Evolutionary conservation across 2,888 invertebrate genomes (phyloP).

Genomic region (Drosophila neotestacea): DNA sequence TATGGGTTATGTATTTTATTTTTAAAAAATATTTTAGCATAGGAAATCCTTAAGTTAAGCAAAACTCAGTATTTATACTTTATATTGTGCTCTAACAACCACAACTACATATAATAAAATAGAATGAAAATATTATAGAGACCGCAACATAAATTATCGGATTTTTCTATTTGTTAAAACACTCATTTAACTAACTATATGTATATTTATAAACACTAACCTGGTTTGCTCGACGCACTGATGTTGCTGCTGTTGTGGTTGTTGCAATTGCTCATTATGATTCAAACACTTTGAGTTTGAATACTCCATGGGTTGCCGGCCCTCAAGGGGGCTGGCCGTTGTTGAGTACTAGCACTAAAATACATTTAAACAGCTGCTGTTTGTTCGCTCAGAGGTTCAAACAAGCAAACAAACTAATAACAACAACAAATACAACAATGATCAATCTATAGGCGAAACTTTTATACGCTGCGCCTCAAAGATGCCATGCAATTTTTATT

Average conservation of each 20-base stretch:
- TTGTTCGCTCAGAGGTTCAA: conserved; percentile 35
- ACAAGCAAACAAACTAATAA: background rate
- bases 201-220: conserved; percentile 68
- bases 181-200: too few relatives aligned
- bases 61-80: too few relatives aligned
- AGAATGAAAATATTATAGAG: too few relatives aligned
- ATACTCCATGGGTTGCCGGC: conserved; percentile 86
- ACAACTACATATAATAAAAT: too few relatives aligned
- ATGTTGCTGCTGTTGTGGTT: conserved; percentile 36
- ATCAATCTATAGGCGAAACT: conserved; percentile 38
- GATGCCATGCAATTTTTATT: conserved; percentile 65
- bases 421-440: conserved; percentile 20
- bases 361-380: conserved; percentile 84
- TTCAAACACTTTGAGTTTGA: conserved; percentile 84
- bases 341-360: conserved; percentile 83
- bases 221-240: conserved; percentile 60
- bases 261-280: conserved; percentile 53
- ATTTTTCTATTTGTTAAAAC: too few relatives aligned
- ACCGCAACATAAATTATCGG: too few relatives aligned
- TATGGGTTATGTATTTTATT: too few relatives aligned
- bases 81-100: too few relatives aligned
- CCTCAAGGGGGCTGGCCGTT: conserved; percentile 85
- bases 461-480: conserved; percentile 76
- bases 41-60: too few relatives aligned
- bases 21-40: too few relatives aligned